Conservation (phyloP, 2,113 vertebrate species). For the Furnarius figulus region DNA sequence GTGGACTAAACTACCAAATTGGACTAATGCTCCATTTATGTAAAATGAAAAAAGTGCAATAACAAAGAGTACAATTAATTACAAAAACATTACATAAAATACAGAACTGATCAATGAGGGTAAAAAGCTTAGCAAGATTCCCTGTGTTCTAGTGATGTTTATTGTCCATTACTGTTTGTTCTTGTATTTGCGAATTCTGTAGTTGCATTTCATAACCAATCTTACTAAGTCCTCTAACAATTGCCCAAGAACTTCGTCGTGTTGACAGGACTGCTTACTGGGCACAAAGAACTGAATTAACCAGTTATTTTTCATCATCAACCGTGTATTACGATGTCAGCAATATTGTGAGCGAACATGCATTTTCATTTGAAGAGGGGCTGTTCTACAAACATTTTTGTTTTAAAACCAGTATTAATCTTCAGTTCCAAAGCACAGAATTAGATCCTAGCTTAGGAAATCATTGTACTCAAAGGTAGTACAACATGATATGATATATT, state of each 20-base stretch:
- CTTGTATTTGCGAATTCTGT: background rate
- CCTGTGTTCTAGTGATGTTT: background rate
- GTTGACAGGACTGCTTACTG: constrained; percentile 5
- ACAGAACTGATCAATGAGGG: background rate
- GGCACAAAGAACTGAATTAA: constrained; percentile 1
- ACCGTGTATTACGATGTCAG: background rate
- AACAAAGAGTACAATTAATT: background rate
- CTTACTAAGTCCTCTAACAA: background rate
- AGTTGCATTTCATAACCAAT: background rate
- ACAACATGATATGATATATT: background rate
- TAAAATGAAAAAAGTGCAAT: background rate
- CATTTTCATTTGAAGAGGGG: background rate
- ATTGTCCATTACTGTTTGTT: background rate
- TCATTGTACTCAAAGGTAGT: background rate
- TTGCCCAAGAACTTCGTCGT: background rate
- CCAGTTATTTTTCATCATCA: constrained; percentile 34
- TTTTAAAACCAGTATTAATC: background rate
- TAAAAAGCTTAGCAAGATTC: background rate
- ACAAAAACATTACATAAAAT: background rate
- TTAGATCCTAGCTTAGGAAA: background rate
- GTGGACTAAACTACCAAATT: background rate
- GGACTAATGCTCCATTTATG: background rate
- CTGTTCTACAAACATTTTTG: background rate
- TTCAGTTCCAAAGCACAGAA: background rate
- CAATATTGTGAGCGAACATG: background rate